Evolutionary conservation across 2,113 vertebrate genomes (phyloP).

Genomic region (Macquaria australasica): DNA sequence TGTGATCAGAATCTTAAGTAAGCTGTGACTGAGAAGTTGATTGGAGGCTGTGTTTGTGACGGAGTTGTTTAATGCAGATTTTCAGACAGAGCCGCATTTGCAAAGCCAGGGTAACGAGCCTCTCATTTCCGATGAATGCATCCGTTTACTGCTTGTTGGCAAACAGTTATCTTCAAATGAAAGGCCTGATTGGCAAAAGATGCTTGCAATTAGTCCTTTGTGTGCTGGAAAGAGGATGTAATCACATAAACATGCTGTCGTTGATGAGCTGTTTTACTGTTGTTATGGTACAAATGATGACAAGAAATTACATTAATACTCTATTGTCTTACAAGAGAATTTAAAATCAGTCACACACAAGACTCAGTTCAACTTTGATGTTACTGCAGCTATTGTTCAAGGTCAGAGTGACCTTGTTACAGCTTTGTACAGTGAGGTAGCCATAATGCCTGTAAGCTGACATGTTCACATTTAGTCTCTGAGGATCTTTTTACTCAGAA

Average conservation of each 20-base stretch:
- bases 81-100: conserved; percentile 17
- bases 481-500: conserved; percentile 48
- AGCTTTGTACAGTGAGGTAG: conserved; percentile 35
- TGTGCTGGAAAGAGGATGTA: conserved; percentile 29
- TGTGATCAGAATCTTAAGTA: conserved; percentile 52
- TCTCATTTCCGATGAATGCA: conserved; percentile 54
- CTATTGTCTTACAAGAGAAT: conserved; percentile 24
- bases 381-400: conserved; percentile 52
- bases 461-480: conserved; percentile 24
- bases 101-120: conserved; percentile 37
- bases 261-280: conserved; percentile 30
- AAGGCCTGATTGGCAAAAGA: conserved; percentile 62
- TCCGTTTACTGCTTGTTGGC: conserved; percentile 60
- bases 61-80: conserved; percentile 37
- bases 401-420: conserved; percentile 29
- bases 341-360: conserved; percentile 35
- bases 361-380: conserved; percentile 30
- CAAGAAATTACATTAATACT: conserved; percentile 3
- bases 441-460: conserved; percentile 39
- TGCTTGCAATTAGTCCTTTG: conserved; percentile 59
- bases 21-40: conserved; percentile 30
- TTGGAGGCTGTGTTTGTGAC: conserved; percentile 27
- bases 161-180: conserved; percentile 68
- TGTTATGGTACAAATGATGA: conserved; percentile 22
- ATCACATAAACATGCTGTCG: conserved; percentile 40